Evolutionary conservation across 2,888 invertebrate genomes (phyloP), one percentile per base, ranked within the genome.

Genomic region (Metopia argyrocephala): DNA sequence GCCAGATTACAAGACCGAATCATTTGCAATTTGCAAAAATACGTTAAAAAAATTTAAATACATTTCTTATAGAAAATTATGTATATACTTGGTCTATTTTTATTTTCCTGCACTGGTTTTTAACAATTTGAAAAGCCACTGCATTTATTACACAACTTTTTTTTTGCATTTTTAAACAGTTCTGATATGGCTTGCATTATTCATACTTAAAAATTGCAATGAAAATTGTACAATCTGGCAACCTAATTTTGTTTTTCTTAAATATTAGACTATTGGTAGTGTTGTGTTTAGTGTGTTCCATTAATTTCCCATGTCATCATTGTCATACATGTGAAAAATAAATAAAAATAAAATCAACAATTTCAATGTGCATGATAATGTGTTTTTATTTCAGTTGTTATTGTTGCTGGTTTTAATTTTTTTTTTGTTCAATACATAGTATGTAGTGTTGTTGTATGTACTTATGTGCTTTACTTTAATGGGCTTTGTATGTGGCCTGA

Each of bases 401-500:
- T 31, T 57, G 27, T 62, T 38, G 20, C 38, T 27, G 50, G 20
- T 59, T 7, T 25, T 31, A 46, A 38, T 38, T 38, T 31, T 61
- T 66, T 54, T 54, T 59, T n/a, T 54, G 66, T 68, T n/a, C n/a
- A n/a, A n/a, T n/a, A n/a, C n/a, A 65, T 50, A 57, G 56, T 74
- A 15, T 64, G 65, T 7, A 38, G 61, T 75, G 20, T 31, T 69
- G 25, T 50, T 45, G 50, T 46, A 48, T 54, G 52, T 59, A 54
- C 65, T 78, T 65, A 52, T 59, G 50, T 70, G 28, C 68, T 68
- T 74, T 68, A 28, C 69, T 71, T 71, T 48, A 48, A 52, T 61
- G 76, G 80, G 80, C 76, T 75, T 74, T 78, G 76, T 78, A 78
- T 81, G 81, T 81, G 81, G 81, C 81, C 81, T 74, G 74, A 81